Evolutionary conservation across 1,140 invertebrate genomes (phyloP).

Genomic region (Ips nitidus): DNA sequence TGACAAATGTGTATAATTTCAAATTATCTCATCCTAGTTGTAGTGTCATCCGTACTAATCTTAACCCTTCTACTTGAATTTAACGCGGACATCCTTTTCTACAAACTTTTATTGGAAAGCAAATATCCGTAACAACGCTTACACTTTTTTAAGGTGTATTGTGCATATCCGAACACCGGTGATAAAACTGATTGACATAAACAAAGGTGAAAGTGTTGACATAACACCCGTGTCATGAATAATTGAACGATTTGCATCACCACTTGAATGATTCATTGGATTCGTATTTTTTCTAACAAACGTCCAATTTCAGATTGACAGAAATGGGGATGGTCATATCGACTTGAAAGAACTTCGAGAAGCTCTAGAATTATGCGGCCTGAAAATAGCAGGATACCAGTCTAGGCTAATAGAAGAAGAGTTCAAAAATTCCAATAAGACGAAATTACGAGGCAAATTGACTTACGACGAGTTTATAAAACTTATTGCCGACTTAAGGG

Average conservation of each 20-base stretch:
- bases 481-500: constrained; percentile 85
- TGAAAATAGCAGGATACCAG: constrained; percentile 90
- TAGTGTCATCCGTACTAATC: too few species aligned
- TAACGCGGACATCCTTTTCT: too few species aligned
- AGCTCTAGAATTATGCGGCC: constrained; percentile 86
- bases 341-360: constrained; percentile 85
- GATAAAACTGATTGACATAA: constrained; percentile 5
- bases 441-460: constrained; percentile 73
- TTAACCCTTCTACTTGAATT: too few species aligned
- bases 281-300: not conserved
- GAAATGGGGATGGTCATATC: constrained; percentile 87
- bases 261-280: constrained; percentile 1
- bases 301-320: constrained; percentile 76
- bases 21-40: too few species aligned
- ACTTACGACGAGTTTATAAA: constrained; percentile 87
- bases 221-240: constrained; percentile 11
- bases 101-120: not conserved
- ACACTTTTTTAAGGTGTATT: constrained; percentile 2
- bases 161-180: constrained; percentile 5
- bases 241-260: constrained; percentile 9
- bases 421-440: constrained; percentile 71
- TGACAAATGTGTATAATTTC: too few species aligned
- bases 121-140: not conserved
- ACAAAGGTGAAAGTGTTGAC: constrained; percentile 20
- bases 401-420: constrained; percentile 90